These are phyloP conservation scores for Eufriesea mexicana DNA, from an alignment of 1,140 invertebrate species.

Conservation along the genomic window DNA sequence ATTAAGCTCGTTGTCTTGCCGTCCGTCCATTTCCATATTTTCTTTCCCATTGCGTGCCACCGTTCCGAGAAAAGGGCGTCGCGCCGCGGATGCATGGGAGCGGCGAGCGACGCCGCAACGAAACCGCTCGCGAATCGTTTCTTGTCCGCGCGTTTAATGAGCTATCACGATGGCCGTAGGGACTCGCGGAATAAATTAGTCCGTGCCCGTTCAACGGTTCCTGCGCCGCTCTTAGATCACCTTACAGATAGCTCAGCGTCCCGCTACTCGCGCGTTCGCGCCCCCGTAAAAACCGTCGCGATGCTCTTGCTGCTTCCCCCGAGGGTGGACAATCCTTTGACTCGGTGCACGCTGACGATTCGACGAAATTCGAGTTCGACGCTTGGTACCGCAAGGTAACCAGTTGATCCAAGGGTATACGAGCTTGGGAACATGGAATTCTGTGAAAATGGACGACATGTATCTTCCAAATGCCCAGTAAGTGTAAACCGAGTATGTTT, in stretches of 20 bases:
- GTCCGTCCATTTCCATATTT: conserved; percentile 69
- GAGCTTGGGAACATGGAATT: no score
- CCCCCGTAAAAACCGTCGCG: neutral
- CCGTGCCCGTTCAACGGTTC: neutral
- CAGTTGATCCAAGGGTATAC: no score
- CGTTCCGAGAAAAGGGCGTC: conserved; percentile 49
- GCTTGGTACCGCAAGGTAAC: no score
- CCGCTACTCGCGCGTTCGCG: neutral
- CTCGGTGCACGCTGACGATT: neutral
- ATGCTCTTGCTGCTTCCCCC: neutral
- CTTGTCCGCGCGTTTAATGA: conserved; percentile 50
- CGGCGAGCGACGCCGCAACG: conserved; percentile 15
- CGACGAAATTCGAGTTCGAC: no score
- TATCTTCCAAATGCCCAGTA: no score
- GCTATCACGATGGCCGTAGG: conserved; percentile 46
- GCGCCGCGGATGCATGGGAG: conserved; percentile 27
- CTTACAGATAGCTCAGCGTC: conserved; percentile 31
- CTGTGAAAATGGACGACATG: no score
- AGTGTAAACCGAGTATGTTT: no score
- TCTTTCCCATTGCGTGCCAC: conserved; percentile 64
- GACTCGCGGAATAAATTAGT: conserved; percentile 50
- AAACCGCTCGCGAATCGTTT: conserved; percentile 42
- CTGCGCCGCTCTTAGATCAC: conserved; percentile 13
- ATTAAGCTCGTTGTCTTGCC: conserved; percentile 65
- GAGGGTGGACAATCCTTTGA: neutral